Base-by-base conservation (phyloP, 1,140 invertebrate species). In the Ditylenchus dipsaci region DNA sequence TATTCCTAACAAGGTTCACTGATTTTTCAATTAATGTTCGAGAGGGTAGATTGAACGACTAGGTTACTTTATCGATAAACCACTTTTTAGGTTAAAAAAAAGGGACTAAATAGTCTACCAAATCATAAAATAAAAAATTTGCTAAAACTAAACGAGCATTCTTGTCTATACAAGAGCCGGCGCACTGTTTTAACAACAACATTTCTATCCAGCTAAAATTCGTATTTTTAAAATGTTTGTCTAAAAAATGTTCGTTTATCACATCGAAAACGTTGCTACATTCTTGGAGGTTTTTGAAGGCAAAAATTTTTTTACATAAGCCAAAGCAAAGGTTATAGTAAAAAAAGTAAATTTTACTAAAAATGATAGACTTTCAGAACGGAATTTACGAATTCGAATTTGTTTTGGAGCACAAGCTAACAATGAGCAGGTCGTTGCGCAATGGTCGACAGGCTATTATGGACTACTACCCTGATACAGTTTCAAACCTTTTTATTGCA, bases 381-480 rank as follows among this genome's bases (percentile, higher is more conserved):
- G 73, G 73, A 26, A 66, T 78, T 26, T 79, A 77, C 61, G 76
- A 67, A 47, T 71, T 77, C 43, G 67, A 76, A 8, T 57, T 77
- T 45, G 42, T 56, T n/a, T 21, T 77, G 11, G 49, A 65, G 0
- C 61, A 71, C 11, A 70, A 67, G 21, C 38, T 77, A n/a, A 76
- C 76, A 17, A 77, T 77, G 76, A 56, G 67, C 7, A 56, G 68
- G 23, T 42, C 56, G 1, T 53, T 67, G 19, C 63, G 58, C n/a
- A 38, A 61, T 9, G 53, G 60, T n/a, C 68, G 72, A 26, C 73
- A 33, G 1, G 74, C 57, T 11, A 64, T 79, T 15, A 29, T 77
- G 3, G 76, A 77, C 58, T 77, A 75, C 65, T 59, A 76, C 42
- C 73, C 74, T 30, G 47, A 65, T 38, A 68, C 62, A 9, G 76